A percentile compares a stretch with the other conserved stretches of the same genome.
Conservation (phyloP, 2,113 vertebrate species). For the Mastomys coucha region DNA sequence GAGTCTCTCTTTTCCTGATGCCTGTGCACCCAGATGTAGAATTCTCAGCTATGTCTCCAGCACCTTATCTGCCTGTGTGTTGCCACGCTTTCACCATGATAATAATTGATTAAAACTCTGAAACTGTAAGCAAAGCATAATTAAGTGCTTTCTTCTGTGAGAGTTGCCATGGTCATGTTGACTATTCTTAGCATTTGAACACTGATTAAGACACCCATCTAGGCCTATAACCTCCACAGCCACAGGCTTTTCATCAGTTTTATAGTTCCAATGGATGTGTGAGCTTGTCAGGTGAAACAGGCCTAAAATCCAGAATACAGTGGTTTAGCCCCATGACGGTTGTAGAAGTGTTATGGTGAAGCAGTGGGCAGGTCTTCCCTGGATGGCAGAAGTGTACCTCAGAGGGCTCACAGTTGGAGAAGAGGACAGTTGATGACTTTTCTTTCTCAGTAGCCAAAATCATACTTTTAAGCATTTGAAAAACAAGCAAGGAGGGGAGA, state of each 20-base stretch:
- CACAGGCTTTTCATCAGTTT: background rate
- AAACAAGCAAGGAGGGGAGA: background rate
- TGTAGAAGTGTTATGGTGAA: background rate
- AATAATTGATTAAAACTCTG: background rate
- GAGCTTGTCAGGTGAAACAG: background rate
- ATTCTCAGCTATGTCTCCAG: background rate
- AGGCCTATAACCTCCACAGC: background rate
- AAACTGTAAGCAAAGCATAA: background rate
- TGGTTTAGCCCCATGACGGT: background rate
- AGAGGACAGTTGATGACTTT: background rate
- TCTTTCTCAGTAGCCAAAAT: background rate
- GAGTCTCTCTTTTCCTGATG: background rate
- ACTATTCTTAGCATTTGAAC: background rate
- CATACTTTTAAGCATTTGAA: background rate
- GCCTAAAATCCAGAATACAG: background rate
- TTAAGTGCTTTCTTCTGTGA: background rate
- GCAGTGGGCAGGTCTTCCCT: background rate
- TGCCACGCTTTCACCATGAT: background rate
- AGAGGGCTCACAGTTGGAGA: background rate
- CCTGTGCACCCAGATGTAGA: background rate
- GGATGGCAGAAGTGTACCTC: background rate
- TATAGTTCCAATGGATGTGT: background rate
- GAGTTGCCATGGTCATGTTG: background rate
- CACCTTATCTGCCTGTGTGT: too few species aligned
- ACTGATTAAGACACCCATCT: background rate